A percentile compares a stretch with the other conserved stretches of the same genome.
phyloP scores from a whole-genome alignment of 2,113 vertebrate species.

The Sinocyclocheilus anophthalmus region DNA sequence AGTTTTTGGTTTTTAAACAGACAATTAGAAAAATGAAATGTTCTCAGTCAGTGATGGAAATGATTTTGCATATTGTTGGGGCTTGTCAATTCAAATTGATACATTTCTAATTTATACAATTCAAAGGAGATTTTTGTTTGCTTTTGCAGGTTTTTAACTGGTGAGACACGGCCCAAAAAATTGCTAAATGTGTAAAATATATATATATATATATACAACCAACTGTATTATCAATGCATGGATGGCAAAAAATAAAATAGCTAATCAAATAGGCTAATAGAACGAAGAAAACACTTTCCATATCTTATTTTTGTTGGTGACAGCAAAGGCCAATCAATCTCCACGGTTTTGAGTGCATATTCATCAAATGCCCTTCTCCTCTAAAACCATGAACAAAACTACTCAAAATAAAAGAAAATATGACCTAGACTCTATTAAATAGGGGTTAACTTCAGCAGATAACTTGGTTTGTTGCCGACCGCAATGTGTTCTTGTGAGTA shows the following conservation, averaged over 20 bases:
- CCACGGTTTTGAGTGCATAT: neutral
- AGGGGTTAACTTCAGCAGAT: neutral
- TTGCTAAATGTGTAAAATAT: too few species aligned
- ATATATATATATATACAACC: neutral
- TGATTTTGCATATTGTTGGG: neutral
- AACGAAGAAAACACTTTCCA: neutral
- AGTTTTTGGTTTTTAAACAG: neutral
- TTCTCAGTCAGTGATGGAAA: neutral
- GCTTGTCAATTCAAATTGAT: too few species aligned
- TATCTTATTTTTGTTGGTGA: neutral
- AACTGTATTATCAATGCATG: neutral
- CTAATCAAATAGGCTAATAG: neutral
- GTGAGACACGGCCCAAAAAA: neutral
- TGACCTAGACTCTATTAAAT: neutral
- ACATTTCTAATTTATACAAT: neutral
- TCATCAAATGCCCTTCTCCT: neutral
- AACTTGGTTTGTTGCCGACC: neutral
- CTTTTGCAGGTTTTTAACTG: neutral
- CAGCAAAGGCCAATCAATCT: neutral
- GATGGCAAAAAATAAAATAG: neutral
- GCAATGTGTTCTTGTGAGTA: neutral
- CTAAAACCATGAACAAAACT: neutral
- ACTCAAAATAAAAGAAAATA: neutral
- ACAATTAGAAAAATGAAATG: neutral
- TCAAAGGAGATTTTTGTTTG: neutral